Evolutionary conservation across 2,888 invertebrate genomes (phyloP).

Genomic region (Onchidella celtica): DNA sequence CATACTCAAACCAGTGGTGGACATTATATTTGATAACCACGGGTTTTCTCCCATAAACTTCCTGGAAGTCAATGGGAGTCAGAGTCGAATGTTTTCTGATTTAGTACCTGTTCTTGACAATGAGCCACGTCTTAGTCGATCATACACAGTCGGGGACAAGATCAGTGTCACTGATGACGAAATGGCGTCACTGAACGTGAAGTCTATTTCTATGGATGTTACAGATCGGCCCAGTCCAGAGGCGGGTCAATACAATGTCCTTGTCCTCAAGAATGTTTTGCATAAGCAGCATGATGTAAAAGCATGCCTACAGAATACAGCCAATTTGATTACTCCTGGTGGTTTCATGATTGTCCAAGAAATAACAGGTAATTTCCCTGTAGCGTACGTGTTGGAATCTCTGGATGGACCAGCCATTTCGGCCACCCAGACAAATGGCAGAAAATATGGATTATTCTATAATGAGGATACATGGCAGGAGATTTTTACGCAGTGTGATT

Average conservation of each 20-base stretch:
- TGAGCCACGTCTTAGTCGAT: background rate
- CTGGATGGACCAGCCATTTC: background rate
- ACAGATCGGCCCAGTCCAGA: background rate
- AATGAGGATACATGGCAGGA: background rate
- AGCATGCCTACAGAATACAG: background rate
- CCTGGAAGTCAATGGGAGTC: constrained; percentile 9
- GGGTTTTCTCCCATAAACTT: background rate
- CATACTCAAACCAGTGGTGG: constrained; percentile 7
- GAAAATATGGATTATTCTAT: background rate
- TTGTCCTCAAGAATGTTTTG: background rate
- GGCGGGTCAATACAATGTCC: background rate
- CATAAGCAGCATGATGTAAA: constrained; percentile 5
- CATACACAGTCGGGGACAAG: background rate
- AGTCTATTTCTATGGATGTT: background rate
- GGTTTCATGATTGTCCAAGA: constrained; percentile 23
- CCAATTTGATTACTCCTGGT: background rate
- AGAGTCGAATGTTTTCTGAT: background rate
- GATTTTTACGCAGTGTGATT: background rate
- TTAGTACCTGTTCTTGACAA: background rate
- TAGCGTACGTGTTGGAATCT: background rate
- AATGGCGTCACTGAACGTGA: background rate
- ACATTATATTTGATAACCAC: constrained; percentile 8
- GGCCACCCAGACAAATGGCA: background rate
- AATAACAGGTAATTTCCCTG: constrained; percentile 2
- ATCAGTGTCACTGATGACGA: background rate